Evolutionary conservation across 1,140 invertebrate species (phyloP).

Genomic region (Drosophila dunni): DNA sequence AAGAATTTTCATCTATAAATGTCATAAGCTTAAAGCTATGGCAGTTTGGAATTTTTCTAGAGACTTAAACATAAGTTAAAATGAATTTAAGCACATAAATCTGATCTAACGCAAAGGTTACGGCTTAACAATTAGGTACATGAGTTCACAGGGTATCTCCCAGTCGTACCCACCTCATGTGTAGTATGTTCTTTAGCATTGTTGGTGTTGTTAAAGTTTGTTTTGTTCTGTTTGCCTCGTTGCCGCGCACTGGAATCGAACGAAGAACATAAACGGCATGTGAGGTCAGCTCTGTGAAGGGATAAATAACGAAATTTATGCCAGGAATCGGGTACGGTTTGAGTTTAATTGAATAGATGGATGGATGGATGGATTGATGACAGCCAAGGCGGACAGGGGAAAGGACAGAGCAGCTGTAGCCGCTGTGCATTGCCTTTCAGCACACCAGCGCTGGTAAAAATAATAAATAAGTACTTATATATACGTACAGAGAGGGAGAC

Average conservation of each 20-base stretch:
- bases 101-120: no score
- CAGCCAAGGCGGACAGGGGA: neutral
- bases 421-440: constrained; percentile 14
- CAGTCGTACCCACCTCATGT: neutral
- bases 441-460: constrained; percentile 20
- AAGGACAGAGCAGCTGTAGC: constrained; percentile 1
- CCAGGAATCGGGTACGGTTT: constrained; percentile 30
- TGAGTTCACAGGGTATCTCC: neutral
- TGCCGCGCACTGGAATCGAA: constrained; percentile 24
- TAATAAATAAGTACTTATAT: constrained; percentile 27
- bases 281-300: constrained; percentile 32
- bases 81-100: no score
- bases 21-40: no score
- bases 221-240: constrained; percentile 20
- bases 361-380: constrained; percentile 39
- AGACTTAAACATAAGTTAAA: no score
- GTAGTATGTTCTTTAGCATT: constrained; percentile 3
- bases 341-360: constrained; percentile 49
- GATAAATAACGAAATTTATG: constrained; percentile 49
- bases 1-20: no score
- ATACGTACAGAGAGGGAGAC: neutral
- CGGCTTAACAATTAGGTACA: no score
- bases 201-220: constrained; percentile 21
- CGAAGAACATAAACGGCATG: constrained; percentile 29
- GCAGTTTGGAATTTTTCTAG: no score